Percentiles rank a stretch among this genome's conserved stretches.
phyloP scores from a whole-genome alignment of 2,113 vertebrate genomes.

The Tricholaema leucomelas region DNA sequence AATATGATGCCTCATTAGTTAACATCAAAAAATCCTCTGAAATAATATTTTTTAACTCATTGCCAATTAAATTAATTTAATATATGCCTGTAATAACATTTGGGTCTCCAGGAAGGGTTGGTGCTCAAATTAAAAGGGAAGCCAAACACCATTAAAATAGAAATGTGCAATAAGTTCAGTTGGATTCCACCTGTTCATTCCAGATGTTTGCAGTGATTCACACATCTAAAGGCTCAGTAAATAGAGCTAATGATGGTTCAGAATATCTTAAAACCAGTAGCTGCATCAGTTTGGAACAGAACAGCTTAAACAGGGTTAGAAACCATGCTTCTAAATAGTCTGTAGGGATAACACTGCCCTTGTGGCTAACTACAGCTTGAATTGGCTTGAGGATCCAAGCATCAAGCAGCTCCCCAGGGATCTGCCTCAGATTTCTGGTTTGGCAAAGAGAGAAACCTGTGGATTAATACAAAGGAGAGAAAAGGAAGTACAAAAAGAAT shows the following conservation, averaged over 20 bases:
- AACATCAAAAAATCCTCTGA: constrained; percentile 52
- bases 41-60: constrained; percentile 18
- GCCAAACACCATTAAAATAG: constrained; percentile 48
- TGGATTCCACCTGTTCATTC: constrained; percentile 65
- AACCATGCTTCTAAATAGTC: not conserved
- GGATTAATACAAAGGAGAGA: not conserved
- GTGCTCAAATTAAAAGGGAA: constrained; percentile 47
- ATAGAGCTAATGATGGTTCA: constrained; percentile 56
- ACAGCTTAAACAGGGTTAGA: constrained; percentile 6
- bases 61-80: constrained; percentile 47
- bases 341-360: not conserved
- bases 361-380: not conserved
- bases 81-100: constrained; percentile 27
- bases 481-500: not conserved
- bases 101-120: constrained; percentile 10
- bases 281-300: not conserved
- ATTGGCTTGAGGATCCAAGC: not conserved
- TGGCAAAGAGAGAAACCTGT: not conserved
- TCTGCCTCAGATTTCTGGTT: not conserved
- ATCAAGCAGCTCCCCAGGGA: not conserved
- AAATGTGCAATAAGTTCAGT: not conserved
- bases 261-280: constrained; percentile 41
- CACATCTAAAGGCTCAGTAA: constrained; percentile 58
- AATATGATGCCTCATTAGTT: constrained; percentile 25
- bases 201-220: constrained; percentile 67